Percentiles rank a stretch among this genome's conserved stretches.
phyloP scores from a whole-genome alignment of 2,113 vertebrate genomes.

The Cephalophus harveyi region DNA sequence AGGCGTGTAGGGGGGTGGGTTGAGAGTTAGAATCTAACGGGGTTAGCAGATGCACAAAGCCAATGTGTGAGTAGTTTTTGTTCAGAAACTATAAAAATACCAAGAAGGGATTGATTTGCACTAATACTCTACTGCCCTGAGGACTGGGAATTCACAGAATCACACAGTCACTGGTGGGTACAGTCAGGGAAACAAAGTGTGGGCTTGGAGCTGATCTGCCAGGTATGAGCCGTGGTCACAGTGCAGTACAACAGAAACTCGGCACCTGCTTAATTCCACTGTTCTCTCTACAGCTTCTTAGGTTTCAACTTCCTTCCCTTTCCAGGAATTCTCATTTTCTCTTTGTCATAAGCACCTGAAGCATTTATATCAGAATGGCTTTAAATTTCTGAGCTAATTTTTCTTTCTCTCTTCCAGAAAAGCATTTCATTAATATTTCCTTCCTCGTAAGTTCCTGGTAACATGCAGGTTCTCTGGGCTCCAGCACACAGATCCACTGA shows the following conservation, averaged over 20 bases:
- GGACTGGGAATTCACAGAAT: neutral
- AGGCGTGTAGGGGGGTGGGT: neutral
- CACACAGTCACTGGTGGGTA: neutral
- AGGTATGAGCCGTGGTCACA: neutral
- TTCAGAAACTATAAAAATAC: neutral
- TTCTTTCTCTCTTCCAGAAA: constrained; percentile 15
- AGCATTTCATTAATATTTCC: constrained; percentile 21
- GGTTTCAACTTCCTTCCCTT: neutral
- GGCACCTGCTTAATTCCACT: neutral
- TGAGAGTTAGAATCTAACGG: neutral
- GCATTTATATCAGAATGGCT: constrained; percentile 25
- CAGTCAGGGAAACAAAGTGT: neutral
- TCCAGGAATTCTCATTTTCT: constrained; percentile 40
- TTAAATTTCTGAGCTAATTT: neutral
- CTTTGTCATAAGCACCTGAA: neutral
- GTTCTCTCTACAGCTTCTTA: neutral
- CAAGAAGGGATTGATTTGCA: neutral
- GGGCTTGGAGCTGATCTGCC: neutral
- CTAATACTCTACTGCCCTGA: neutral
- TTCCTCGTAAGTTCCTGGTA: neutral
- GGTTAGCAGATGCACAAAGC: neutral
- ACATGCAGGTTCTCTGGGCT: neutral
- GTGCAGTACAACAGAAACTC: neutral
- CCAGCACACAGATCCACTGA: neutral
- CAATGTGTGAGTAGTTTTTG: neutral